Conservation (phyloP, 2,113 vertebrate species). For the Serinus canaria region DNA sequence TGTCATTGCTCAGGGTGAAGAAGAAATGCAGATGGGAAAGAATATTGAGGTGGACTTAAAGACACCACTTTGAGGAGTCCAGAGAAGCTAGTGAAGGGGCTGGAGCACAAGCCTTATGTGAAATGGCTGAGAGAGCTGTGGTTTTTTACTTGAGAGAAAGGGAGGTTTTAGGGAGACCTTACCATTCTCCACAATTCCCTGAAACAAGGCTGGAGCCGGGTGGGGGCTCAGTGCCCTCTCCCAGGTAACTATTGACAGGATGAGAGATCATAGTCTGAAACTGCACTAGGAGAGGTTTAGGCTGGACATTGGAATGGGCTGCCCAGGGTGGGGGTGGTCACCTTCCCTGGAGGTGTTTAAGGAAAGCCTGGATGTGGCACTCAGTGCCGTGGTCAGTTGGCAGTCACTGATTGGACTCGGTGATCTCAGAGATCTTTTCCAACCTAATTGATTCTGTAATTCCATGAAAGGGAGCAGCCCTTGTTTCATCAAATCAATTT, state of each 20-base stretch:
- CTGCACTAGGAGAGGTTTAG: neutral
- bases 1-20: neutral
- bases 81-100: neutral
- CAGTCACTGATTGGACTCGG: fast-evolving
- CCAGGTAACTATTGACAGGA: neutral
- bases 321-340: neutral
- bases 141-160: neutral
- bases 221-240: neutral
- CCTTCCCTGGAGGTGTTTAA: neutral
- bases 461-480: neutral
- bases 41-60: neutral
- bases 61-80: neutral
- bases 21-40: neutral
- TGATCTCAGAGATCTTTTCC: neutral
- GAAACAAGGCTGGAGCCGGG: neutral
- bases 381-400: neutral
- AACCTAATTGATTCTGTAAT: neutral
- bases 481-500: neutral
- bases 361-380: neutral
- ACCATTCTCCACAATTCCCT: too few species aligned
- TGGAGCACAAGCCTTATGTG: neutral
- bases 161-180: neutral
- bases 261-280: neutral
- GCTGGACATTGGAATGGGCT: neutral
- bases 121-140: neutral